phyloP scores from a whole-genome alignment of 2,888 invertebrate species.

The Drosophila leonis region DNA sequence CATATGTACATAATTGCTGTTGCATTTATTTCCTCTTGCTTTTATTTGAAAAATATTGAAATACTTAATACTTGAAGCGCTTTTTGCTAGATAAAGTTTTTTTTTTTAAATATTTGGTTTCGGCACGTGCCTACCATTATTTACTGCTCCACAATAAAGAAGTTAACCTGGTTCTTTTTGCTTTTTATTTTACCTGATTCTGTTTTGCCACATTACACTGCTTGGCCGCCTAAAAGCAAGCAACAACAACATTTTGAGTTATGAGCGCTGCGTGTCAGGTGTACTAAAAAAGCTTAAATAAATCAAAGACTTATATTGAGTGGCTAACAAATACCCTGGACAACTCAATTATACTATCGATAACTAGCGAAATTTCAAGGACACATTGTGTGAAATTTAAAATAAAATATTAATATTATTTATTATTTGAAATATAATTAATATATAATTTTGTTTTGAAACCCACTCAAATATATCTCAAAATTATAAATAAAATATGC shows the following conservation, averaged over 20 bases:
- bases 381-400: background rate
- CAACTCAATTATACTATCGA: background rate
- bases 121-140: constrained; percentile 80
- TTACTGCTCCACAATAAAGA: constrained; percentile 74
- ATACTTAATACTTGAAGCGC: background rate
- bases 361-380: background rate
- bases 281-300: constrained; percentile 53
- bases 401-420: background rate
- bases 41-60: background rate
- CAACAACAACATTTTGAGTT: constrained; percentile 68
- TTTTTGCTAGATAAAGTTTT: constrained; percentile 23
- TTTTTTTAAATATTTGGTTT: constrained; percentile 10
- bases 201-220: constrained; percentile 74
- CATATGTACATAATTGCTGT: background rate
- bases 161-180: constrained; percentile 47
- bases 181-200: constrained; percentile 64
- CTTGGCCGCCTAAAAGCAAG: constrained; percentile 27
- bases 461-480: too few species aligned
- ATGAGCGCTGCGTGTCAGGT: constrained; percentile 76
- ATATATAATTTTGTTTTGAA: too few species aligned
- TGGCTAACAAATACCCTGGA: constrained; percentile 21
- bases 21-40: background rate
- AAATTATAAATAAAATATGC: background rate
- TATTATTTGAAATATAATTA: too few species aligned
- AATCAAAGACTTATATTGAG: background rate